These are phyloP conservation scores for Periplaneta americana DNA, from an alignment of 1,140 invertebrate species.

Conservation along the genomic window DNA sequence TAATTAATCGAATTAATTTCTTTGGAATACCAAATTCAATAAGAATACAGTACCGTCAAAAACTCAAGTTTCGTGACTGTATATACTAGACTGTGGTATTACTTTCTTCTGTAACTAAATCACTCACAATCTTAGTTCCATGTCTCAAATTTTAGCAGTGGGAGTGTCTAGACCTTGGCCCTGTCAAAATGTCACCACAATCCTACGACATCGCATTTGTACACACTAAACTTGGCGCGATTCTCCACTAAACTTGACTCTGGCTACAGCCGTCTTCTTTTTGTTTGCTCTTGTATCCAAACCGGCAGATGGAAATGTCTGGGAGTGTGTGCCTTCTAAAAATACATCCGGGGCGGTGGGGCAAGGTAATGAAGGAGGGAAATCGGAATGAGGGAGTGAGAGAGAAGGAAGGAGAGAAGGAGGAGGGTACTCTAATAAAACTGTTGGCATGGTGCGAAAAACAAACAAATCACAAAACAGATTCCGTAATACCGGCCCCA, in stretches of 20 bases:
- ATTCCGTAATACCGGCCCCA: background rate
- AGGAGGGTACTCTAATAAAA: background rate
- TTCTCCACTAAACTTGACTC: background rate
- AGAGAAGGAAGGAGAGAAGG: background rate
- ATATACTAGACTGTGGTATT: too few species aligned
- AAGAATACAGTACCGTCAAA: too few species aligned
- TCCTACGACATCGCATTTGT: too few species aligned
- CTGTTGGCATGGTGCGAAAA: background rate
- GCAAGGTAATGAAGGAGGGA: background rate
- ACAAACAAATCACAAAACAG: background rate
- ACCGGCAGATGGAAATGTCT: background rate
- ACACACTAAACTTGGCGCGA: too few species aligned
- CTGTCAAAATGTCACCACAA: too few species aligned
- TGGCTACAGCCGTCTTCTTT: background rate
- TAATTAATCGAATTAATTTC: too few species aligned
- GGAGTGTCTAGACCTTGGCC: too few species aligned
- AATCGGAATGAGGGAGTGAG: background rate
- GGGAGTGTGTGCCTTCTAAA: background rate
- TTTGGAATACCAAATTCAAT: too few species aligned
- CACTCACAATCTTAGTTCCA: too few species aligned
- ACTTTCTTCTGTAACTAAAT: too few species aligned
- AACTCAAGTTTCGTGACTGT: too few species aligned
- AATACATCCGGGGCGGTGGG: background rate
- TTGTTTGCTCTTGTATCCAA: background rate
- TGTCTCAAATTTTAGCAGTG: too few species aligned